phyloP scores from a whole-genome alignment of 2,113 vertebrate genomes.

The Nesoenas mayeri region DNA sequence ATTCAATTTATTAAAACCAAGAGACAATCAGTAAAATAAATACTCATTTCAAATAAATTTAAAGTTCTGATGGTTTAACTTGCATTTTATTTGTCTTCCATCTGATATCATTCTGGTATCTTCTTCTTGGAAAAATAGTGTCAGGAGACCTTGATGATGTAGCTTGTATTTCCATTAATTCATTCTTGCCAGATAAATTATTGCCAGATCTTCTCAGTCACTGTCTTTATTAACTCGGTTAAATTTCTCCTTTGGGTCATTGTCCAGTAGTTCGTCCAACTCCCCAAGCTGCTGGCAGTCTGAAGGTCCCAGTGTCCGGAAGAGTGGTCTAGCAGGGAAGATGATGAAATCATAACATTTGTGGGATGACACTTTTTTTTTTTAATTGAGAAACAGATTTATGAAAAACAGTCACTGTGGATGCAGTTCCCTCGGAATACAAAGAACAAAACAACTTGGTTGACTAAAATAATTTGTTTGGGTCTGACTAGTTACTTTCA shows the following conservation, averaged over 20 bases:
- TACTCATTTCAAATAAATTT: not conserved
- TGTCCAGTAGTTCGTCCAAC: conserved; percentile 15
- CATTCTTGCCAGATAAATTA: conserved; percentile 28
- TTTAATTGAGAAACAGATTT: not conserved
- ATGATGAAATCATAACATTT: not conserved
- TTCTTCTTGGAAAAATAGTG: not conserved
- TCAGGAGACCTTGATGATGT: not conserved
- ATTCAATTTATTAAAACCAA: not conserved
- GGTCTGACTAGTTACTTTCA: not conserved
- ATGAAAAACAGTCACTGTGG: not conserved
- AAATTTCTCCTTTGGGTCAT: conserved; percentile 18
- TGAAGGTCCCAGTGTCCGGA: not conserved
- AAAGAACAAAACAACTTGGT: not conserved
- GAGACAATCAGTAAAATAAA: not conserved
- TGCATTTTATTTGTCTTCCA: not conserved
- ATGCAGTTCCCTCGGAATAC: not conserved
- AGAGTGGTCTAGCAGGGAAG: not conserved
- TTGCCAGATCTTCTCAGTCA: conserved; percentile 21
- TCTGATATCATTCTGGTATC: not conserved
- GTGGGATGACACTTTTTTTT: not conserved
- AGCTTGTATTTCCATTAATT: conserved; percentile 23
- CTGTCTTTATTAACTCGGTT: not conserved
- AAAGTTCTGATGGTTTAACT: not conserved
- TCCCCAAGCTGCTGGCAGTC: conserved; percentile 4
- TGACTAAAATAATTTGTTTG: conserved; percentile 36